Percentiles rank a stretch among this genome's conserved stretches.
Conservation (phyloP, 2,797 vertebrate species). For the Pipistrellus pipistrellus region DNA sequence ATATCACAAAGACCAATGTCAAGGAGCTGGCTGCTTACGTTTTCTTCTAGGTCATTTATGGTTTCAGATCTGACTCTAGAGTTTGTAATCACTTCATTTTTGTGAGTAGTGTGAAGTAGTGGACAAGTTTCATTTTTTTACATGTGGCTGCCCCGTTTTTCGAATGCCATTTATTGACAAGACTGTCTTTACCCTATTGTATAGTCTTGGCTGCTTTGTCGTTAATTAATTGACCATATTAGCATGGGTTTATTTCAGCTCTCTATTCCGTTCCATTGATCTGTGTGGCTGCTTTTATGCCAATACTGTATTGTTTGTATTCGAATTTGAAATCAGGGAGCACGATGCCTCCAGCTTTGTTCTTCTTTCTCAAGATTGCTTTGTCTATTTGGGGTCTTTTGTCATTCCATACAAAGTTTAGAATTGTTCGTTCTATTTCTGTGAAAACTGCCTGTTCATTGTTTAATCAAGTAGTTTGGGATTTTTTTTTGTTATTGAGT, state of each 20-base stretch:
- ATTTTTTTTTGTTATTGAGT: no score
- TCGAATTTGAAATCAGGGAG: background rate
- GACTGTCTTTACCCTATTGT: background rate
- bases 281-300: background rate
- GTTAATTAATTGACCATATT: background rate
- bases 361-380: background rate
- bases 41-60: background rate
- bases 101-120: background rate
- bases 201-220: background rate
- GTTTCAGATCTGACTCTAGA: background rate
- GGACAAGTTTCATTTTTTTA: background rate
- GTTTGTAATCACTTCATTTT: background rate
- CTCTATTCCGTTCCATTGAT: background rate
- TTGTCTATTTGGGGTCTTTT: background rate
- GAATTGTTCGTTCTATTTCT: background rate
- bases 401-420: background rate
- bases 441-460: background rate
- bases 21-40: rapidly evolving
- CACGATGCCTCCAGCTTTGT: background rate
- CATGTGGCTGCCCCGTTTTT: background rate
- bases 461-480: background rate
- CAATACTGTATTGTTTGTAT: background rate
- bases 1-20: background rate
- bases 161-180: background rate
- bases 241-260: background rate